Conservation (phyloP, 2,888 invertebrate species). For the Theodoxus fluviatilis region DNA sequence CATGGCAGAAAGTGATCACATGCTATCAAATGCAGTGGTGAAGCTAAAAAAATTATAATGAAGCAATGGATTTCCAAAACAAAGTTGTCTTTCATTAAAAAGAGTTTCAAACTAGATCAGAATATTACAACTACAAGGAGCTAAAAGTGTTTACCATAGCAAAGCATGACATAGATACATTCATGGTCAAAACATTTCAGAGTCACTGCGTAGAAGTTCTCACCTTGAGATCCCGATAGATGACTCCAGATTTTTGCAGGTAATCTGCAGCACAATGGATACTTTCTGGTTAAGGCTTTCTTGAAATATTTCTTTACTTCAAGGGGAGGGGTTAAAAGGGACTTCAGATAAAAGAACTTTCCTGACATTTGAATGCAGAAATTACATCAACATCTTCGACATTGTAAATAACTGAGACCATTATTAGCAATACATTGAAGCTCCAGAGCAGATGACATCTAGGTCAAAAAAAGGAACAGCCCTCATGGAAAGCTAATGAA, state of each 20-base stretch:
- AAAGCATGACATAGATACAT: background rate
- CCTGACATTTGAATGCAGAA: constrained; percentile 89
- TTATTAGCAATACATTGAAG: no score
- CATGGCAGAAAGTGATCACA: no score
- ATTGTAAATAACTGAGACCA: no score
- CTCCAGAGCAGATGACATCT: no score
- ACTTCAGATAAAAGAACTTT: constrained; percentile 79
- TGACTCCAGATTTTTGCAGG: constrained; percentile 72
- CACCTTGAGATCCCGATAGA: constrained; percentile 85
- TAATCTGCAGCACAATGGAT: constrained; percentile 51
- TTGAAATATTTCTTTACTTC: background rate
- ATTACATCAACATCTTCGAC: no score
- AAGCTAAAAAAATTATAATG: no score
- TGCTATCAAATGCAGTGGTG: no score
- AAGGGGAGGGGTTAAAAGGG: background rate
- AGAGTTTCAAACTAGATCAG: no score
- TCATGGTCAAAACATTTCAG: background rate
- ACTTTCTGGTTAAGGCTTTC: background rate
- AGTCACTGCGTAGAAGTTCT: constrained; percentile 4
- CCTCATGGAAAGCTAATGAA: no score
- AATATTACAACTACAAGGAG: no score
- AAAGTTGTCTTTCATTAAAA: background rate
- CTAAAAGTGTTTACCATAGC: background rate
- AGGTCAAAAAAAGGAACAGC: no score
- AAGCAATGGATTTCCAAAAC: no score